Percentiles rank a stretch among this genome's conserved stretches.
Conservation (phyloP, 2,888 invertebrate genomes). For the Catocala fraxini region DNA sequence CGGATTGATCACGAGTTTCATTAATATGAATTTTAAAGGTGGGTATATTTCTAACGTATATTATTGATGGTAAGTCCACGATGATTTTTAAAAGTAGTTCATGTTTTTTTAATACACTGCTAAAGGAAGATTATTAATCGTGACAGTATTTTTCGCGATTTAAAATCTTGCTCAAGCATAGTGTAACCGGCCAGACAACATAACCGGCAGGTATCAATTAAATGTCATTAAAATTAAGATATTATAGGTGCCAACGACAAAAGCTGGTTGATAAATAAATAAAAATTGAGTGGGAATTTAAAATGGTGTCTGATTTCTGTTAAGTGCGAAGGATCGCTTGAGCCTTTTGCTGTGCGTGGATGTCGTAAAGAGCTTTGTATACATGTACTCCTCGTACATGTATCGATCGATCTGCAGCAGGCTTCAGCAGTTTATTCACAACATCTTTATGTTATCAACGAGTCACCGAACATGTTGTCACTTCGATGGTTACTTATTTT, state of each 20-base stretch:
- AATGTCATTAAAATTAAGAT: too few species aligned
- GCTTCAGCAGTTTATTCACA: neutral
- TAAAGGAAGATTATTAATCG: too few species aligned
- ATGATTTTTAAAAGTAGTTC: neutral
- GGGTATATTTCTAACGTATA: slow-evolving; percentile 6
- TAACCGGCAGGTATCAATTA: too few species aligned
- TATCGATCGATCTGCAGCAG: neutral
- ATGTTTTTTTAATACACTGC: neutral
- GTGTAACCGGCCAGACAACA: too few species aligned
- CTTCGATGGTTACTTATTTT: too few species aligned
- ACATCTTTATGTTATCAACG: neutral
- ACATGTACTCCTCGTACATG: too few species aligned
- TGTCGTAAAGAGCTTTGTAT: neutral
- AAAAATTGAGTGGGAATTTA: neutral
- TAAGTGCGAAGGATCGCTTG: neutral
- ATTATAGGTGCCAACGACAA: neutral
- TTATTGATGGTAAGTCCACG: neutral
- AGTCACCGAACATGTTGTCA: neutral
- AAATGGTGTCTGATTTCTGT: neutral
- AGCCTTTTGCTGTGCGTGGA: neutral
- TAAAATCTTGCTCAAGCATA: too few species aligned
- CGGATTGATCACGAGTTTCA: slow-evolving; percentile 37
- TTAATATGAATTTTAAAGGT: slow-evolving; percentile 31
- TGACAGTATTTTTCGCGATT: too few species aligned
- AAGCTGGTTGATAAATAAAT: neutral